Evolutionary conservation across 2,888 invertebrate genomes (phyloP), one percentile per base, ranked within the genome.

Genomic region (Parnassius glacialis): DNA sequence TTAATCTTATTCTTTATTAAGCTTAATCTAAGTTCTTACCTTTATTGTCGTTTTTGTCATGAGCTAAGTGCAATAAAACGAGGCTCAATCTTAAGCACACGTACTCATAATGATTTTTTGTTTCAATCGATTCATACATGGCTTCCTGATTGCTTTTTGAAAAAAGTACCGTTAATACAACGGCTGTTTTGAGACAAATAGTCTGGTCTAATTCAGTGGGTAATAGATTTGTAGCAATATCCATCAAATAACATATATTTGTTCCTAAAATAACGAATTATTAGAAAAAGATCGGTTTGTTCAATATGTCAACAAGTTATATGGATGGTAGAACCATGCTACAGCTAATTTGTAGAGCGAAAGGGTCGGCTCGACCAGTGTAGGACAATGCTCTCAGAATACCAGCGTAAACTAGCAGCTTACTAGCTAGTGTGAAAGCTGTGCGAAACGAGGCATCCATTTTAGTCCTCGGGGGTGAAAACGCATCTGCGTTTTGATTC

Each of bases 61-160:
- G 74, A 2, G 85, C 78, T 55, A 87, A 48, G 7, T 76, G 81
- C 62, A 91, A 65, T 20, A 91, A 66, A 68, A 84, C 79, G 34
- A 86, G 59, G n/a, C 85, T 75, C 1, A 91, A 67, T 57, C 84
- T 89, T 61, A 91, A 70, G 42, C 87, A 87, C 1, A 82, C 86
- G 48, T 79, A 85, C 65, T 90, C 80, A 60, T 79, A 87, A 56
- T 84, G 80, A 61, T 73, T 70, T 50, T 68, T 77, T 1, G 68
- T 48, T 9, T 73, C 72, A 0, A 67, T 66, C 9, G 75, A 74
- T 0, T 70, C 70, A 2, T 52, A 61, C 0, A 65, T 58, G 44
- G 71, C 62, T n/a, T 80, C 78, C 10, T 70, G 57, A 41, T 71
- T 68, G 11, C 68, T 79, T 70, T 85, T 89, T 0, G 84, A 74